Conservation (phyloP, 2,113 vertebrate genomes). For the Plectropomus leopardus region DNA sequence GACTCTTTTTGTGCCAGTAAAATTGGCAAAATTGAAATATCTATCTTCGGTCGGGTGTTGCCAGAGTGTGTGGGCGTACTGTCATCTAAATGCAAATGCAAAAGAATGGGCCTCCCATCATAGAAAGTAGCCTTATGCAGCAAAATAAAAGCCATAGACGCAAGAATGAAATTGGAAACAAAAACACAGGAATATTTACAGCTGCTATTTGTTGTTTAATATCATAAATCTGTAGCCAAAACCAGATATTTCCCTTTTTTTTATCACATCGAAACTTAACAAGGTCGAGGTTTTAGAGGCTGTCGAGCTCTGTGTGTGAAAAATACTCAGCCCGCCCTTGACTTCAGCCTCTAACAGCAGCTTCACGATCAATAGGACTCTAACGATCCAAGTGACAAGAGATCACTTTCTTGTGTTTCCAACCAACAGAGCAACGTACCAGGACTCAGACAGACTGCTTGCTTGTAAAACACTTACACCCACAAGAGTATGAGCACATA, state of each 20-base stretch:
- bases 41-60: neutral
- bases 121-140: neutral
- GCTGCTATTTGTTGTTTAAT: neutral
- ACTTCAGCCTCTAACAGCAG: constrained; percentile 8
- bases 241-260: neutral
- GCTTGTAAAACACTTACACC: constrained; percentile 16
- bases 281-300: neutral
- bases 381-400: constrained; percentile 39
- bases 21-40: constrained; percentile 26
- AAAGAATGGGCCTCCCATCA: constrained; percentile 10
- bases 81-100: constrained; percentile 60
- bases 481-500: neutral
- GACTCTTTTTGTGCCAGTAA: neutral
- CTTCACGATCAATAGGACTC: constrained; percentile 40
- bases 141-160: neutral
- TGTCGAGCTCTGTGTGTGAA: neutral
- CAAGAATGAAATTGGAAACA: too few relatives aligned
- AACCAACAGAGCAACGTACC: neutral
- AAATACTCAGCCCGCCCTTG: constrained; percentile 21
- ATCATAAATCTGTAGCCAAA: neutral
- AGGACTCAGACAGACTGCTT: constrained; percentile 14
- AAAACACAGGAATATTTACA: neutral
- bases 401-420: constrained; percentile 35
- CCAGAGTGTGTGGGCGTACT: constrained; percentile 53
- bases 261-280: too few relatives aligned